Base-by-base conservation (phyloP, 2,888 invertebrate genomes). In the Drosophila histrio region DNA sequence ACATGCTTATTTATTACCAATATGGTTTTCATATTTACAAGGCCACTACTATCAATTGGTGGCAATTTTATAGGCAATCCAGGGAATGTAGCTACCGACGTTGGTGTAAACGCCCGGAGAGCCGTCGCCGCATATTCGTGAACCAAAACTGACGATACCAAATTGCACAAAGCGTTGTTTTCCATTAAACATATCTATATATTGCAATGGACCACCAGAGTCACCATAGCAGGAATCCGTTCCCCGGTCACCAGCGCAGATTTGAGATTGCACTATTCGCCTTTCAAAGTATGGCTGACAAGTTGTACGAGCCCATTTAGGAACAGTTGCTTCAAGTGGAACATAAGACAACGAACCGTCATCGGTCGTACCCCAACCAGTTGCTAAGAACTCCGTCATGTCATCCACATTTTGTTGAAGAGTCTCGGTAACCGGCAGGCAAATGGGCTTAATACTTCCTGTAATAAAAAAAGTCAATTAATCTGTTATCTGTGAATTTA, bases 111-210 rank as follows among this genome's bases (percentile, higher is more conserved):
- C 58, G 13, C 19, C 58, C 0, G 64, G 61, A 0, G 0, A 0
- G 2, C 2, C 38, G 2, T 2, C 0, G 0, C 36, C 36, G 7
- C 69, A 56, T 0, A 0, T 0, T 0, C 0, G 0, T 0, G 34
- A 11, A 1, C 72, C 69, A 19, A 1, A 49, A 26, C 73, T 73
- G 3, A 72, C 50, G 3, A 73, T 56, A 6, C 72, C 72, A 15
- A 13, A 62, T 9, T 62, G 61, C 2, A 74, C 39, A 19, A 38
- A 43, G 0, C 52, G 36, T 30, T 41, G 43, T 0, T 0, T 0
- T 1, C 15, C 9, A 1, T 39, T 36, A 32, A 49, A 58, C 1
- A 1, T 0, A 9, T 9, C 13, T 1, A 26, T 0, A 39, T 6
- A 0, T 0, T 13, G 0, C 0, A 70, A 1, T 4, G 72, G 69